phyloP scores from a whole-genome alignment of 2,113 vertebrate genomes.

The Cardinalis cardinalis region DNA sequence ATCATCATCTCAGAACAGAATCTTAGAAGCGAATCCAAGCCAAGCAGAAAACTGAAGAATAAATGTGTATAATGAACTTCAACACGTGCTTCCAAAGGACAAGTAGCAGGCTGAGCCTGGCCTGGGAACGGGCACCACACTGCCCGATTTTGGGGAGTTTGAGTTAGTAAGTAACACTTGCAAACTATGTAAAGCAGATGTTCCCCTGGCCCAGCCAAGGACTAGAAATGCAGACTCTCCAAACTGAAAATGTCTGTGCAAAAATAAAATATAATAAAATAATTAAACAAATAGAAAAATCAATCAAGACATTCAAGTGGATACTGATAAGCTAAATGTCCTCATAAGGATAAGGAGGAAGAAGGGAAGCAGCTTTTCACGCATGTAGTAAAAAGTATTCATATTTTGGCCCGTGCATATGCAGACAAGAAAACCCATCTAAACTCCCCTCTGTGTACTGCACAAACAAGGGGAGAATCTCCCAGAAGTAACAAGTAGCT shows the following conservation, averaged over 20 bases:
- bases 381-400: not conserved
- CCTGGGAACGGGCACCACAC: not conserved
- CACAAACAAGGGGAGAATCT: not conserved
- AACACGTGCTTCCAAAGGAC: not conserved
- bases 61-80: conserved; percentile 1
- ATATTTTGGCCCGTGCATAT: accelerated
- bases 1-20: conserved; percentile 4
- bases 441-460: not conserved
- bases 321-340: not conserved
- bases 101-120: not conserved
- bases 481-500: not conserved
- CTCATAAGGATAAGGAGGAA: not conserved
- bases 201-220: not conserved
- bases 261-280: not conserved
- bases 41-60: conserved; percentile 22
- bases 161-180: not conserved
- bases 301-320: not conserved
- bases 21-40: not conserved
- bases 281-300: not conserved
- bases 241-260: not conserved
- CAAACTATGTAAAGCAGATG: conserved; percentile 1
- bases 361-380: not conserved
- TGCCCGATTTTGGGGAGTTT: not conserved
- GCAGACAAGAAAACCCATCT: not conserved
- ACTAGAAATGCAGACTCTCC: not conserved